Evolutionary conservation across 2,888 invertebrate species (phyloP), one percentile per base, ranked within the genome.

Genomic region (Dynastes grantii): DNA sequence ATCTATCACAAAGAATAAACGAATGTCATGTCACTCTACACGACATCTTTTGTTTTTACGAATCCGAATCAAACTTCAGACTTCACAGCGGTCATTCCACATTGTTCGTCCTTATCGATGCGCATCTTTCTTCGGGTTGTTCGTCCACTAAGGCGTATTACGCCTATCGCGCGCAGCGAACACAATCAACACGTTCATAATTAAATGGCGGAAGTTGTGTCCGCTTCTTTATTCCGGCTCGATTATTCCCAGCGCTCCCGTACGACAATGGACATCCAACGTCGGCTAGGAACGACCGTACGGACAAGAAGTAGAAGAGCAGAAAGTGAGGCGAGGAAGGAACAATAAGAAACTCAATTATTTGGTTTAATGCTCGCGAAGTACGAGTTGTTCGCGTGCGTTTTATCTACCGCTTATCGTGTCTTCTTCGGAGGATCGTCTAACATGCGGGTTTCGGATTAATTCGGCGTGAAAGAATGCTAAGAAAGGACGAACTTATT

Each of bases 151-250:
- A 58, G 76, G 16, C 68, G 61, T 61, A 76, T 76, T 76, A 82
- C 45, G 16, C 49, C 49, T 16, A 68, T 5, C 11, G 55, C 55
- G 6, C n/a, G n/a, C 55, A 27, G 27, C 22, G 61, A 61, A 58
- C 73, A 83, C 81, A 84, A 84, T 83, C 83, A 81, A 81, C 82
- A 81, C 82, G 83, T 83, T 83, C 83, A 83, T 82, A 83, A 83
- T 84, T 84, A 83, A 80, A 77, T 79, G 81, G 81, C 82, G 84
- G 84, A 84, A 84, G 82, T 77, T 75, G 79, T 51, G 78, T 81
- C 80, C 79, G 79, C 77, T 79, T 78, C 61, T 76, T 79, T 80
- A 78, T 53, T 81, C 79, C 76, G 78, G 61, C 73, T 73, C 58
- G 73, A 81, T 22, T 22, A 22, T 80, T 82, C 81, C 79, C 80